Evolutionary conservation across 1,140 invertebrate genomes (phyloP), one percentile per base, ranked within the genome.

Genomic region (Helicoverpa armigera): DNA sequence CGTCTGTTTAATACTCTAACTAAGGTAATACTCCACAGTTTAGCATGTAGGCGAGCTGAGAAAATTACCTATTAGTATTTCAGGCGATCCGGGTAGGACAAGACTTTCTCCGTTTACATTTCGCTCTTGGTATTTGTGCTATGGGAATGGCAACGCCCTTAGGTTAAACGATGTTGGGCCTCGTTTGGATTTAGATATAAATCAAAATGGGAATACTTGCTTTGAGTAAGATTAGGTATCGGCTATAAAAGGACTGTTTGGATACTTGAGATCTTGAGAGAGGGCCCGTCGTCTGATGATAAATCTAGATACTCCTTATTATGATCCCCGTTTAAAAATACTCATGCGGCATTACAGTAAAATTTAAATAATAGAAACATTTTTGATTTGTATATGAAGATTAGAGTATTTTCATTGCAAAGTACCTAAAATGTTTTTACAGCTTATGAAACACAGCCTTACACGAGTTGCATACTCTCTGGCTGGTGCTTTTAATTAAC

Each of bases 31-130:
- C 23, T 23, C 88, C 86, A 87, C 82, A 88, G 86, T 86, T 83
- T 83, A 85, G 84, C 85, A 90, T 88, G 84, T 86, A 88, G 85
- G 85, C 84, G 83, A 85, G 65, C 56, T 80, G 83, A 88, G 89
- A 86, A 91, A 91, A 91, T 91, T 85, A 82, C 87, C 85, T 85
- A 87, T 90, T 88, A 88, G 89, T 91, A 89, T 93, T 93, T 92
- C 88, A 92, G 91, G 87, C 88, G 89, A 90, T 90, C 89, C 88
- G 82, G 86, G 88, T 88, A 89, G 81, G 85, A 89, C 87, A 87
- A 85, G 83, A 93, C 91, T 94, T 94, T 94, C 92, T 90, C 92
- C 91, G 87, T 90, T 91, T 91, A 91, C 84, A 87, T 90, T 89
- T 91, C 88, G 89, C 90, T 88, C 79, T 87, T 89, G 90, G 91